These are phyloP conservation scores for Lagenorhynchus albirostris DNA, from an alignment of 2,113 vertebrate genomes.

Conservation along the genomic window DNA sequence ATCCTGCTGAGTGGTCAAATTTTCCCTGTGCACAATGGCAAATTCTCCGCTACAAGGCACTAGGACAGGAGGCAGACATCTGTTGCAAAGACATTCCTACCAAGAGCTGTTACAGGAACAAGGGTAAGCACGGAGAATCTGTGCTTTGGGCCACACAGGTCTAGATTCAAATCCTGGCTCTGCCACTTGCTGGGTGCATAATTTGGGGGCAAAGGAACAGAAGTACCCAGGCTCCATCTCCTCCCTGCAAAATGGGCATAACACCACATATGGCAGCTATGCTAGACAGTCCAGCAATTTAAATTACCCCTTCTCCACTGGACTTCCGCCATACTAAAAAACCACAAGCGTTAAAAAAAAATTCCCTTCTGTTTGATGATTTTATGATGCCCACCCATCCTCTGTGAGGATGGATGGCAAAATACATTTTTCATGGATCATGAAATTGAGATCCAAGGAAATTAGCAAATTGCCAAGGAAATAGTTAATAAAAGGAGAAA, in stretches of 20 bases:
- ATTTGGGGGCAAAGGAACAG: not conserved
- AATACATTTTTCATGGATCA: not conserved
- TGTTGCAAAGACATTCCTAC: not conserved
- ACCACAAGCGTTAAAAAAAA: not conserved
- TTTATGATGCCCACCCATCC: not conserved
- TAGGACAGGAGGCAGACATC: not conserved
- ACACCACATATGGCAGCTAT: rapidly evolving
- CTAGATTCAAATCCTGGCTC: not conserved
- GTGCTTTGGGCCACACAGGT: not conserved
- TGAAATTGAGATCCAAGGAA: not conserved
- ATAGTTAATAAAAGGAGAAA: rapidly evolving
- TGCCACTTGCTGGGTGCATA: not conserved
- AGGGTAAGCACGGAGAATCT: too few relatives aligned
- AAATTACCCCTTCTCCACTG: not conserved
- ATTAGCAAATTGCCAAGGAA: not conserved
- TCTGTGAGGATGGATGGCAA: not conserved
- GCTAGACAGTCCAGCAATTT: not conserved
- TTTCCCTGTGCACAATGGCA: not conserved
- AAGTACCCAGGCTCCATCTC: not conserved
- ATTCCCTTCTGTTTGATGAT: not conserved
- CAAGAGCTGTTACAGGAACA: not conserved
- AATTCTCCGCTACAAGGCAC: rapidly evolving
- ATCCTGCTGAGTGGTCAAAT: not conserved
- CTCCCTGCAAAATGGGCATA: not conserved
- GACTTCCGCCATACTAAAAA: not conserved